Evolutionary conservation across 2,113 vertebrate species (phyloP).

Genomic region (Siniperca knerii): DNA sequence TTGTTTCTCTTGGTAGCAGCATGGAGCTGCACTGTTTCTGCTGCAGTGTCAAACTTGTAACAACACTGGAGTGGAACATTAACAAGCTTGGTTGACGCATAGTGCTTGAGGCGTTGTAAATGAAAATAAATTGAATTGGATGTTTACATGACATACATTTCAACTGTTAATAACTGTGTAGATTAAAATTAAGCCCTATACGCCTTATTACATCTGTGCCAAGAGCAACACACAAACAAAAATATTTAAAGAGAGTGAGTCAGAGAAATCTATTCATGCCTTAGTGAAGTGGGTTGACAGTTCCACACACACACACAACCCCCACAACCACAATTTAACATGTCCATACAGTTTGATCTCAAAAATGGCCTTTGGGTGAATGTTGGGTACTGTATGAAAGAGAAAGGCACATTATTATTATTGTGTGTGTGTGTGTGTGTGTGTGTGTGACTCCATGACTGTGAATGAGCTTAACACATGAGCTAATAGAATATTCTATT

Average conservation of each 20-base stretch:
- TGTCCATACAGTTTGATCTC: neutral
- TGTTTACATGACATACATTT: neutral
- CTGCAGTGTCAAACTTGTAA: neutral
- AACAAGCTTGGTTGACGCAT: neutral
- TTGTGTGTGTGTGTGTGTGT: neutral
- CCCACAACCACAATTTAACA: neutral
- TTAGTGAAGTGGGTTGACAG: neutral
- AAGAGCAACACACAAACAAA: neutral
- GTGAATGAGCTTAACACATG: neutral
- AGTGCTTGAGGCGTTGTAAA: neutral
- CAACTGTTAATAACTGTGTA: neutral
- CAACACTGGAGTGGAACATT: neutral
- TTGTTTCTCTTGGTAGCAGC: neutral
- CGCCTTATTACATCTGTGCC: neutral
- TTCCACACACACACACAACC: neutral
- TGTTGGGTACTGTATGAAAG: neutral
- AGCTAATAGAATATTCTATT: neutral
- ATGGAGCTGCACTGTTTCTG: neutral
- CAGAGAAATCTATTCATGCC: neutral
- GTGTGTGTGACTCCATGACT: no score
- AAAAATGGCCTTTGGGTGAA: neutral
- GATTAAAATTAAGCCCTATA: neutral
- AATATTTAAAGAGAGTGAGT: neutral
- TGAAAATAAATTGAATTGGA: slow-evolving; percentile 6
- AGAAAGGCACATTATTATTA: neutral